Evolutionary conservation across 1,140 invertebrate genomes (phyloP).

Genomic region (Brachionus paranguensis): DNA sequence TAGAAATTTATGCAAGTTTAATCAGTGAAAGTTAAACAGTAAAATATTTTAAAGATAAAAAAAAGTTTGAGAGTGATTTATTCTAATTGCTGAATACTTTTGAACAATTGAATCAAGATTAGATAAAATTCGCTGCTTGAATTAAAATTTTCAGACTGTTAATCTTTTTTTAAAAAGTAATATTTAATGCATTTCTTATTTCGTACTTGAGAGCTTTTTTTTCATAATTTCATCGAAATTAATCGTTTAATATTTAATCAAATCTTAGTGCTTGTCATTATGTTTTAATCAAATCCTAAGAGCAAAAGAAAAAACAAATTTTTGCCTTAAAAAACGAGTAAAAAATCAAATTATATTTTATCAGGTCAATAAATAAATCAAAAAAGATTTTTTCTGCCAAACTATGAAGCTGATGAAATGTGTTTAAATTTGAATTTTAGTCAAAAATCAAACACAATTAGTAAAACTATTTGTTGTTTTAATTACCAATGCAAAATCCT

Average conservation of each 20-base stretch:
- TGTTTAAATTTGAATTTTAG: background rate
- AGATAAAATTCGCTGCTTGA: background rate
- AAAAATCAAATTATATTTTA: background rate
- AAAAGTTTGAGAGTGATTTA: too few species aligned
- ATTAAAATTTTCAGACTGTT: background rate
- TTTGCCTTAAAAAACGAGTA: background rate
- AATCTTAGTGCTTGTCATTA: background rate
- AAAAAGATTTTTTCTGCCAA: background rate
- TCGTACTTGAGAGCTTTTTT: background rate
- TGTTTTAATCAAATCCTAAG: background rate
- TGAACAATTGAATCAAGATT: too few species aligned
- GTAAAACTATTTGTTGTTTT: background rate
- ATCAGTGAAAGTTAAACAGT: too few species aligned
- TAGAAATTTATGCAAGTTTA: too few species aligned
- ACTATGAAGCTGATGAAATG: background rate
- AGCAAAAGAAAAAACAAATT: background rate
- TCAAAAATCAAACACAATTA: slow-evolving; percentile 5
- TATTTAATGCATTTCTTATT: background rate
- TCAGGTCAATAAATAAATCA: background rate
- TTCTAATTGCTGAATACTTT: too few species aligned
- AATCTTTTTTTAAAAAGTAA: background rate
- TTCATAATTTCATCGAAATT: background rate
- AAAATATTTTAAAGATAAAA: too few species aligned
- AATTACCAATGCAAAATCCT: background rate
- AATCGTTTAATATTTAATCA: background rate